A percentile compares a stretch with the other conserved stretches of the same genome.
These are phyloP conservation scores for Ligdia adustata DNA, from an alignment of 2,888 invertebrate species.

Conservation along the genomic window DNA sequence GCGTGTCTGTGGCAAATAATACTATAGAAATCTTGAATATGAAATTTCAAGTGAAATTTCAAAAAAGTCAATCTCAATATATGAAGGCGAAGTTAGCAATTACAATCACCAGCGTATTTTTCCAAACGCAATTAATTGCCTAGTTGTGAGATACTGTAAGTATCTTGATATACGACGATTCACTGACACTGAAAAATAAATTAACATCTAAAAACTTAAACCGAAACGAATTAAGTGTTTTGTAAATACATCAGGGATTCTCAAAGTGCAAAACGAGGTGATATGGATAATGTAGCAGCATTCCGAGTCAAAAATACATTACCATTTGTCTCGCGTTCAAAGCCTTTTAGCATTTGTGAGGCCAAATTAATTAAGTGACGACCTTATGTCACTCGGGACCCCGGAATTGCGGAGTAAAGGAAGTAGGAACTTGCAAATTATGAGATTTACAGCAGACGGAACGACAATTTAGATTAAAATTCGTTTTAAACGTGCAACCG, in stretches of 20 bases:
- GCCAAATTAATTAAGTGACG: slow-evolving; percentile 31
- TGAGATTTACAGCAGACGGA: slow-evolving; percentile 18
- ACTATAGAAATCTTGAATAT: too few species aligned
- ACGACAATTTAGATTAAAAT: slow-evolving; percentile 12
- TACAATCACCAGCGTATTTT: slow-evolving; percentile 50
- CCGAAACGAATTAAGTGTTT: slow-evolving; percentile 13
- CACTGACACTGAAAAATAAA: slow-evolving; percentile 14
- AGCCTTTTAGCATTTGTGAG: slow-evolving; percentile 27
- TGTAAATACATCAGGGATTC: slow-evolving; percentile 14
- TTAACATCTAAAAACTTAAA: slow-evolving; percentile 6
- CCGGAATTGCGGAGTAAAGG: slow-evolving; percentile 31
- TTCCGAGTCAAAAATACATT: slow-evolving; percentile 24
- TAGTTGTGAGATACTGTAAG: slow-evolving; percentile 3
- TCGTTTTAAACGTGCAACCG: slow-evolving; percentile 1
- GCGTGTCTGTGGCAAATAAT: too few species aligned
- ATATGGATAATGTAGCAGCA: slow-evolving; percentile 17
- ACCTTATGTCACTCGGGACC: slow-evolving; percentile 31
- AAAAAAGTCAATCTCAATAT: slow-evolving; percentile 63
- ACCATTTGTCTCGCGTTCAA: slow-evolving; percentile 20
- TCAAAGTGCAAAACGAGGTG: slow-evolving; percentile 12
- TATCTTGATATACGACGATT: slow-evolving; percentile 21
- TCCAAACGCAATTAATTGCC: slow-evolving; percentile 37
- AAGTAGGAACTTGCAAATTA: slow-evolving; percentile 34
- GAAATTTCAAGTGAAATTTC: too few species aligned
- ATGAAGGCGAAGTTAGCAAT: slow-evolving; percentile 46